Conservation (phyloP, 2,888 invertebrate species). For the Philhelius pedissequus region DNA sequence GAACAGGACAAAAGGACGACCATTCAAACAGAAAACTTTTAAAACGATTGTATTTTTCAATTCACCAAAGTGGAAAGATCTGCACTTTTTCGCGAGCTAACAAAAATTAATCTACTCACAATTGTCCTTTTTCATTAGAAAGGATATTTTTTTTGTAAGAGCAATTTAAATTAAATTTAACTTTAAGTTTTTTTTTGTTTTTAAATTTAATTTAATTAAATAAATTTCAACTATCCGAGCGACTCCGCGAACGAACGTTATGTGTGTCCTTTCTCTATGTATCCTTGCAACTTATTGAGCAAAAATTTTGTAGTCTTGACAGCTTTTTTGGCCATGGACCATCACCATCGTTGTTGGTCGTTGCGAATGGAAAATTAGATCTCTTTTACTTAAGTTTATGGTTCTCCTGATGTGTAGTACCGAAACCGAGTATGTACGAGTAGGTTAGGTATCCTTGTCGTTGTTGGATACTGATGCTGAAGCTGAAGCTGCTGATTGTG, state of each 20-base stretch:
- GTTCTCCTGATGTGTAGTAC: neutral
- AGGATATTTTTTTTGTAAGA: neutral
- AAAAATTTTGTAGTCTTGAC: slow-evolving; percentile 71
- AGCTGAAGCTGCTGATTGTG: slow-evolving; percentile 25
- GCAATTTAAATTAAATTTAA: neutral
- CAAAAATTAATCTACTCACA: neutral
- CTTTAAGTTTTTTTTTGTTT: neutral
- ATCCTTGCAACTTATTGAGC: slow-evolving; percentile 79
- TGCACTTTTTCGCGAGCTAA: neutral
- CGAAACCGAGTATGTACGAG: neutral
- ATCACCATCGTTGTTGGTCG: slow-evolving; percentile 40
- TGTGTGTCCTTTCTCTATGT: slow-evolving; percentile 78
- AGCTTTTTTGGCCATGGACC: slow-evolving; percentile 78
- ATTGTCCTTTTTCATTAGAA: neutral
- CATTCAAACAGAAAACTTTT: neutral
- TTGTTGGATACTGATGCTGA: neutral
- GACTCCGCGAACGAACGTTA: slow-evolving; percentile 70
- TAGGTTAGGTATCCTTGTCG: neutral
- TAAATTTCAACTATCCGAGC: slow-evolving; percentile 61
- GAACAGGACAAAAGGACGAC: neutral
- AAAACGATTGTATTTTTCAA: neutral
- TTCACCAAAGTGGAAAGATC: neutral
- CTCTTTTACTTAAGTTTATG: slow-evolving; percentile 20
- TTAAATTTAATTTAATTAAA: neutral
- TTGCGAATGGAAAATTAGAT: slow-evolving; percentile 50